Percentiles rank a stretch among this genome's conserved stretches.
Conservation (phyloP, 2,797 vertebrate genomes). For the Discoglossus pictus region DNA sequence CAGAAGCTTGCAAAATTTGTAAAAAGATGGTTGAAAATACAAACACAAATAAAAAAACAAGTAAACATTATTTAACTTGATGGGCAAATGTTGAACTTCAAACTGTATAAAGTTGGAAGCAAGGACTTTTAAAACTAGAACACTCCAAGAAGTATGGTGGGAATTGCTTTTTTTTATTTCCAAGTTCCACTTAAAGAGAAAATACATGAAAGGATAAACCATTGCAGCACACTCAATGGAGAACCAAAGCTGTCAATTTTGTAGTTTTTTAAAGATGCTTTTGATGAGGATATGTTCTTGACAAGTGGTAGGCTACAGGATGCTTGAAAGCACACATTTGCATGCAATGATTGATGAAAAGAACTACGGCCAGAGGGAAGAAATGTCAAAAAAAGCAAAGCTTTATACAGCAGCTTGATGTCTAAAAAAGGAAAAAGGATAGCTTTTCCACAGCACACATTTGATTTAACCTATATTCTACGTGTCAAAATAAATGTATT, state of each 20-base stretch:
- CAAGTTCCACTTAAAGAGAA: constrained; percentile 31
- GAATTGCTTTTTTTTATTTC: constrained; percentile 13
- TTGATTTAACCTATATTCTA: constrained; percentile 44
- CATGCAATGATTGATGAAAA: constrained; percentile 50
- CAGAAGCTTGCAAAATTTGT: too few species aligned
- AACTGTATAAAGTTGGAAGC: constrained; percentile 38
- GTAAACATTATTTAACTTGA: too few species aligned
- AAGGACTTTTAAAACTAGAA: constrained; percentile 38
- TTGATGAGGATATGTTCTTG: constrained; percentile 49
- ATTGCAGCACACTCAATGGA: constrained; percentile 21
- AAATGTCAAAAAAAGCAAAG: constrained; percentile 51
- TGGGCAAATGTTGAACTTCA: too few species aligned
- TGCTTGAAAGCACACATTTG: constrained; percentile 50
- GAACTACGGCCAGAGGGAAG: constrained; percentile 42
- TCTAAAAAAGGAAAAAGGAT: constrained; percentile 48
- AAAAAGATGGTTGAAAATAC: too few species aligned
- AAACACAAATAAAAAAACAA: too few species aligned
- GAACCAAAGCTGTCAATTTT: constrained; percentile 41
- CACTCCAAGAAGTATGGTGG: constrained; percentile 6
- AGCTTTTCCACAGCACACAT: constrained; percentile 49
- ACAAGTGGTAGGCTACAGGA: constrained; percentile 44
- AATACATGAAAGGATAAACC: constrained; percentile 45
- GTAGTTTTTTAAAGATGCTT: constrained; percentile 41
- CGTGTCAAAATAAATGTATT: constrained; percentile 34
- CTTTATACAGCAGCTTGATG: constrained; percentile 46